Conservation (phyloP, 2,113 vertebrate genomes). For the Beaufortia kweichowensis region DNA sequence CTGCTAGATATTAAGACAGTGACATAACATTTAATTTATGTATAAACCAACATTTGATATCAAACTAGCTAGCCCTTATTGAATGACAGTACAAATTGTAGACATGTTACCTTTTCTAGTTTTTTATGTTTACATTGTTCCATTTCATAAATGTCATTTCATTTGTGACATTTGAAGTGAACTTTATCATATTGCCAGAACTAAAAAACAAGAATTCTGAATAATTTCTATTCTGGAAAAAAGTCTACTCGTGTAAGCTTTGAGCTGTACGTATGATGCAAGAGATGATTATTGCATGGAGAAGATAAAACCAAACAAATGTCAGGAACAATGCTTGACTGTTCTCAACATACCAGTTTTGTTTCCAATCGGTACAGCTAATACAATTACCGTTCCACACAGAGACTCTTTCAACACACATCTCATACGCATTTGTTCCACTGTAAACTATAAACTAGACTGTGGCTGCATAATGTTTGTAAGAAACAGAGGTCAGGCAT, state of each 20-base stretch:
- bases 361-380: not conserved
- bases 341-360: slow-evolving; percentile 13
- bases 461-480: not conserved
- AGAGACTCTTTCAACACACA: not conserved
- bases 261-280: not conserved
- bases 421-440: not conserved
- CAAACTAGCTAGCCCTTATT: too few relatives aligned
- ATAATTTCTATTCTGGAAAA: not conserved
- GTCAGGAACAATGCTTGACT: slow-evolving; percentile 13
- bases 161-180: too few relatives aligned
- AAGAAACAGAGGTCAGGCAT: not conserved
- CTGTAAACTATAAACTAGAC: not conserved
- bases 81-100: too few relatives aligned
- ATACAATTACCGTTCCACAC: not conserved
- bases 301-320: not conserved
- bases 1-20: too few relatives aligned
- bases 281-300: slow-evolving; percentile 2
- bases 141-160: too few relatives aligned
- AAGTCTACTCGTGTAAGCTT: not conserved
- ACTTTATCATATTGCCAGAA: too few relatives aligned
- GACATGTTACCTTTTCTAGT: too few relatives aligned
- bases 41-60: too few relatives aligned
- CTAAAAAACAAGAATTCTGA: too few relatives aligned
- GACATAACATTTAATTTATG: too few relatives aligned
- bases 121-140: too few relatives aligned